Base-by-base conservation (phyloP, 2,888 invertebrate genomes). In the Mylabris sibirica region DNA sequence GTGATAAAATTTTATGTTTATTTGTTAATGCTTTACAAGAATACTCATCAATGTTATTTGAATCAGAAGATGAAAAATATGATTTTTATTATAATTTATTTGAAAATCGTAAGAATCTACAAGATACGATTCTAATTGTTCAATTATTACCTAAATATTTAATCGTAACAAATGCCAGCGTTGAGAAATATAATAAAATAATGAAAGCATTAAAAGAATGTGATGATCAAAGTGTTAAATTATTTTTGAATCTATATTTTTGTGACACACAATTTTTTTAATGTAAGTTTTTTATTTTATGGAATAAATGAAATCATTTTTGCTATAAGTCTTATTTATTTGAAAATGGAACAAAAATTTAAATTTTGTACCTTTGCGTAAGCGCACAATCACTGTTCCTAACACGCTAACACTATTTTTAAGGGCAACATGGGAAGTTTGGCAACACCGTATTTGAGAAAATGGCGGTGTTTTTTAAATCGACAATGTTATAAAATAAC, bases 1-100 rank as follows among this genome's bases (percentile, higher is more conserved):
- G 49, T 20, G 41, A 30, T 34, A 20, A 2, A 22, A 24, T 49
- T 24, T 20, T 61, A 6, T 11, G 26, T 30, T 20, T 61, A 17
- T 49, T 61, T 11, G 44, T 41, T 14, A 24, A 49, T 12, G 8
- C 49, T 26, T 17, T 65, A 9, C 49, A 49, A 49, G 22, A 26
- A 61, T 35, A 20, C 2, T 49, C 20, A 11, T 9, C 20, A 22
- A 20, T 4, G 0, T 34, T 65, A 2, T 49, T 41, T 24, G 11
- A n/a, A 61, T 49, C 3, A 12, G n/a, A 34, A 5, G 26, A 30
- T 26, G 20, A 64, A 11, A 26, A 57, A 20, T 41, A 30, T 9
- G n/a, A 65, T 20, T 49, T 65, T n/a, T 65, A 35, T 65, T 17
- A 49, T 22, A 22, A 12, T 60, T 30, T 65, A 17, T n/a, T 65